Conservation (phyloP, 2,113 vertebrate genomes). For the Onychostoma macrolepis region DNA sequence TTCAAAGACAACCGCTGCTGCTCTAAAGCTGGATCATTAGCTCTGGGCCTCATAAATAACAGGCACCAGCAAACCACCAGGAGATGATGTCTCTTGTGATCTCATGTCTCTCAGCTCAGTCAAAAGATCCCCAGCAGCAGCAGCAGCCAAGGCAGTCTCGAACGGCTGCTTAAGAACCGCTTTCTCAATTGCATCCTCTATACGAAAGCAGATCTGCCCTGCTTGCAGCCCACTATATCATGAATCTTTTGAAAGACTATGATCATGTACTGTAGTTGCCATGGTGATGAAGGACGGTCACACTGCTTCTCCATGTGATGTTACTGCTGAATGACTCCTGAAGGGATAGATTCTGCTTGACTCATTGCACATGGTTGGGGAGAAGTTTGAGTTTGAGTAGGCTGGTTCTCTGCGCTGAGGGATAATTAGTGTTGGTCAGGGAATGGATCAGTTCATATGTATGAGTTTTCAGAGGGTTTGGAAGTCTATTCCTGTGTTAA, state of each 20-base stretch:
- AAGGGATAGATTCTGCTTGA: constrained; percentile 23
- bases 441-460: neutral
- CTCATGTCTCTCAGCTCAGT: constrained; percentile 26
- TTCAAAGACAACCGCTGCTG: neutral
- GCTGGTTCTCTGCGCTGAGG: neutral
- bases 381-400: constrained; percentile 20
- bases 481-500: neutral
- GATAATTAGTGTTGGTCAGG: constrained; percentile 20
- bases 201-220: constrained; percentile 1
- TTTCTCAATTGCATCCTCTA: constrained; percentile 3
- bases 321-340: neutral
- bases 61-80: constrained; percentile 5
- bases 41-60: constrained; percentile 16
- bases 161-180: neutral
- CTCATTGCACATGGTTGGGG: constrained; percentile 7
- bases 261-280: constrained; percentile 38
- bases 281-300: constrained; percentile 48
- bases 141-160: constrained; percentile 1
- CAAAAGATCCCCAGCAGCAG: neutral
- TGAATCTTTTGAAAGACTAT: constrained; percentile 14
- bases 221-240: neutral
- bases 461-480: neutral
- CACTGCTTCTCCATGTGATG: constrained; percentile 35
- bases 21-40: constrained; percentile 23
- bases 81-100: constrained; percentile 29